Percentiles rank a stretch among this genome's conserved stretches.
phyloP scores from a whole-genome alignment of 1,140 invertebrate genomes.

The Nylanderia fulva region DNA sequence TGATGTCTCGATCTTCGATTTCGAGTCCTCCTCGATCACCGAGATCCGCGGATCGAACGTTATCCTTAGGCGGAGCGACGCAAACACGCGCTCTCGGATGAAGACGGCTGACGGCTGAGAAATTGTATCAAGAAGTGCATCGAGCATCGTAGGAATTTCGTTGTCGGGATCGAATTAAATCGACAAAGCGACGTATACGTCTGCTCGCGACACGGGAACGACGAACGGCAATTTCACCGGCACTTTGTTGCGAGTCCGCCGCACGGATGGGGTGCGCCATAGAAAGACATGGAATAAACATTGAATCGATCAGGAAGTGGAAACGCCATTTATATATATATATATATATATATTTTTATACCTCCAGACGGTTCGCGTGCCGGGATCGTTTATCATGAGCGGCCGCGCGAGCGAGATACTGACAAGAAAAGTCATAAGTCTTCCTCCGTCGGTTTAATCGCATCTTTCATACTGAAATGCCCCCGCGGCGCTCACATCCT shows the following conservation, averaged over 20 bases:
- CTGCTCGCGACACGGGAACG: conserved; percentile 2
- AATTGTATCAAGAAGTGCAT: background rate
- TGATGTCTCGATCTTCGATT: conserved; percentile 48
- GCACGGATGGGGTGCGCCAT: background rate
- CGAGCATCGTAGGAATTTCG: background rate
- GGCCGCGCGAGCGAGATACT: conserved; percentile 19
- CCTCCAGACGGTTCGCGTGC: conserved; percentile 39
- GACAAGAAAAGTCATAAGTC: conserved; percentile 58
- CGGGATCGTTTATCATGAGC: conserved; percentile 38
- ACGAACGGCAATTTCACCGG: background rate
- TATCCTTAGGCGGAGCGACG: conserved; percentile 21
- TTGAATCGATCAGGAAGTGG: conserved; percentile 36
- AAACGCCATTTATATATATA: conserved; percentile 16
- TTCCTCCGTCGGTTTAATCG: conserved; percentile 53
- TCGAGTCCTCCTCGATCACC: conserved; percentile 2
- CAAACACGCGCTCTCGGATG: background rate
- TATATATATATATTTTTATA: no score
- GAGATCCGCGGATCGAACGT: conserved; percentile 39
- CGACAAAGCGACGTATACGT: conserved; percentile 8
- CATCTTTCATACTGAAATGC: conserved; percentile 24
- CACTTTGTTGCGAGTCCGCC: background rate
- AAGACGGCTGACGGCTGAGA: background rate
- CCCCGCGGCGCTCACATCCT: background rate
- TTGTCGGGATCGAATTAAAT: conserved; percentile 31
- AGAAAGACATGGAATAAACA: conserved; percentile 21